These are phyloP conservation scores for Bugulina stolonifera DNA, from an alignment of 2,888 invertebrate genomes.

Conservation along the genomic window DNA sequence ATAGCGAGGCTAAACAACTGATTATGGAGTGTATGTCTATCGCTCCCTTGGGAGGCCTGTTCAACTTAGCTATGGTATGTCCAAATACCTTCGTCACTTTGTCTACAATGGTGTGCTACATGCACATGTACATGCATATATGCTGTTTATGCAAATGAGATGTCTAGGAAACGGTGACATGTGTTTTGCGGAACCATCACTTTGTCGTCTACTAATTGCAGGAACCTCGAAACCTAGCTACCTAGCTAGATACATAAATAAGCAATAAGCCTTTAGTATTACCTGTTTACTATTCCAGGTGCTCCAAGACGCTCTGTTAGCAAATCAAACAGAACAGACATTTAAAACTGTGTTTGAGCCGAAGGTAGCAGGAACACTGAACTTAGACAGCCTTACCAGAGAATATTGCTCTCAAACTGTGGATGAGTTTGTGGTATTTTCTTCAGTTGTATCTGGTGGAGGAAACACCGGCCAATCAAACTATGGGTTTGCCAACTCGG, in stretches of 20 bases:
- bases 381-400: conserved; percentile 74
- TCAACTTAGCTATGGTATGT: conserved; percentile 79
- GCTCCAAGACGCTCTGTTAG: conserved; percentile 76
- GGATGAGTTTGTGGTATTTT: conserved; percentile 92
- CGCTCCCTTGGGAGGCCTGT: conserved; percentile 76
- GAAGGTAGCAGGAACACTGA: conserved; percentile 77
- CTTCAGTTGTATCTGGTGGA: conserved; percentile 90
- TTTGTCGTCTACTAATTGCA: too few species aligned
- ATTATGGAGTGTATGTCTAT: conserved; percentile 60
- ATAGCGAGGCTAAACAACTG: conserved; percentile 66
- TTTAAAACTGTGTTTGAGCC: conserved; percentile 73
- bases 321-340: conserved; percentile 74
- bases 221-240: too few species aligned
- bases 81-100: too few species aligned
- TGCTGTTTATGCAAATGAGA: too few species aligned
- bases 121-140: too few species aligned
- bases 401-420: conserved; percentile 64
- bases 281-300: too few species aligned
- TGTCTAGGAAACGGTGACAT: too few species aligned
- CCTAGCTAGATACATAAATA: too few species aligned
- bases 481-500: conserved; percentile 93
- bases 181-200: too few species aligned
- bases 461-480: conserved; percentile 95
- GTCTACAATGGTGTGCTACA: too few species aligned
- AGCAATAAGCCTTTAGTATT: neutral